Evolutionary conservation across 1,140 invertebrate species (phyloP).

Genomic region (Andrena cerasifolii): DNA sequence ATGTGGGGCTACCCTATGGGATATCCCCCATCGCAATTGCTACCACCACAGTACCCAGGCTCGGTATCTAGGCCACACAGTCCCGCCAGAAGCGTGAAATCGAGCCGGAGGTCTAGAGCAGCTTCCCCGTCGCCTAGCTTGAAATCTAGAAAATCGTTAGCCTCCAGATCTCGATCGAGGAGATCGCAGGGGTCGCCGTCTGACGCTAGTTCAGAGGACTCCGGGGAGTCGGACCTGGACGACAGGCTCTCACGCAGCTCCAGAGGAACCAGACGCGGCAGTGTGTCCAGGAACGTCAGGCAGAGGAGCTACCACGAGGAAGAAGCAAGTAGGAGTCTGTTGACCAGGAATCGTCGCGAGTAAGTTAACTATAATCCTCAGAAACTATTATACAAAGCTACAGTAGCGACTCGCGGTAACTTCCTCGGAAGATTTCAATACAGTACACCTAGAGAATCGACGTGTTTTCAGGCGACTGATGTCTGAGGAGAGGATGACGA

Average conservation of each 20-base stretch:
- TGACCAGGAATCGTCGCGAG: constrained; percentile 70
- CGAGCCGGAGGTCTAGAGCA: constrained; percentile 82
- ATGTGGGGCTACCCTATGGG: constrained; percentile 78
- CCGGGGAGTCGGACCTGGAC: constrained; percentile 83
- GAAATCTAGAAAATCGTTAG: constrained; percentile 85
- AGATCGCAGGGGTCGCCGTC: constrained; percentile 78
- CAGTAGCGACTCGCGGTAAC: too few species aligned
- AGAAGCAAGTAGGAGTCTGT: constrained; percentile 63
- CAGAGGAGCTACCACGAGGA: constrained; percentile 73
- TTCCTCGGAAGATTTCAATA: too few species aligned
- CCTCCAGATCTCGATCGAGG: constrained; percentile 75
- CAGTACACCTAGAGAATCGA: too few species aligned
- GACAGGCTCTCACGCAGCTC: constrained; percentile 82
- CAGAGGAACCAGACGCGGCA: constrained; percentile 69
- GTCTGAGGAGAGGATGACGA: constrained; percentile 75
- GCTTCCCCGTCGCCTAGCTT: constrained; percentile 87
- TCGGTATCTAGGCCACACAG: constrained; percentile 76
- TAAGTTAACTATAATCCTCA: constrained; percentile 49
- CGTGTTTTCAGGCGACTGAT: constrained; percentile 69
- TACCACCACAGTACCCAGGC: constrained; percentile 80
- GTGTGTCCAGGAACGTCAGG: constrained; percentile 64
- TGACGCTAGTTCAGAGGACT: constrained; percentile 81
- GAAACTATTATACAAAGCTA: too few species aligned
- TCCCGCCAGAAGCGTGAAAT: constrained; percentile 81
- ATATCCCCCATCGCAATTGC: constrained; percentile 79